Conservation (phyloP, 1,140 invertebrate species). For the Drosophila sproati region DNA sequence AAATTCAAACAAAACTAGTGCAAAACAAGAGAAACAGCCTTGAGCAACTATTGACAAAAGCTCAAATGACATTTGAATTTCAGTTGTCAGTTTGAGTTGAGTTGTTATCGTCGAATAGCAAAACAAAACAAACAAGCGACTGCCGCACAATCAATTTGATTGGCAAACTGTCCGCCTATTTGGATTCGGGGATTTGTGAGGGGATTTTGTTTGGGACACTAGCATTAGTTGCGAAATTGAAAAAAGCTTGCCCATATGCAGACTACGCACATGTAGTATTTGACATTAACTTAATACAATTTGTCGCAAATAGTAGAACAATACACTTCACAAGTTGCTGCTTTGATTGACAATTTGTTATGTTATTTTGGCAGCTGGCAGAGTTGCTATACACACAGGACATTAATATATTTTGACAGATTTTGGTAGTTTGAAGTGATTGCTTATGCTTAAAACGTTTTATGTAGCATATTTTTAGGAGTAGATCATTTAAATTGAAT, state of each 20-base stretch:
- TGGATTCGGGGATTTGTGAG: constrained; percentile 64
- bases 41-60: neutral
- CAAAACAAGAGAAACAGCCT: constrained; percentile 13
- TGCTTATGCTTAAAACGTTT: too few species aligned
- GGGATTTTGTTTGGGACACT: constrained; percentile 38
- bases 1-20: neutral
- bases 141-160: constrained; percentile 70
- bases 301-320: neutral
- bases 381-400: neutral
- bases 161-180: constrained; percentile 73
- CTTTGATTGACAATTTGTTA: neutral
- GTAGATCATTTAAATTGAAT: neutral
- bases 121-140: constrained; percentile 37
- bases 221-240: constrained; percentile 47
- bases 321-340: neutral
- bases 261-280: neutral
- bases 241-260: constrained; percentile 23
- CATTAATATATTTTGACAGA: neutral
- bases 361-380: neutral
- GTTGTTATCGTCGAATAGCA: constrained; percentile 18
- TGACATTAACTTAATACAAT: constrained; percentile 3
- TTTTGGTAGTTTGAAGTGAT: neutral
- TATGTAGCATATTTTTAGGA: constrained; percentile 16
- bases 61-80: constrained; percentile 15
- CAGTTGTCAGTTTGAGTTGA: constrained; percentile 29